phyloP scores from a whole-genome alignment of 2,888 invertebrate species.

The Fragum sueziense region DNA sequence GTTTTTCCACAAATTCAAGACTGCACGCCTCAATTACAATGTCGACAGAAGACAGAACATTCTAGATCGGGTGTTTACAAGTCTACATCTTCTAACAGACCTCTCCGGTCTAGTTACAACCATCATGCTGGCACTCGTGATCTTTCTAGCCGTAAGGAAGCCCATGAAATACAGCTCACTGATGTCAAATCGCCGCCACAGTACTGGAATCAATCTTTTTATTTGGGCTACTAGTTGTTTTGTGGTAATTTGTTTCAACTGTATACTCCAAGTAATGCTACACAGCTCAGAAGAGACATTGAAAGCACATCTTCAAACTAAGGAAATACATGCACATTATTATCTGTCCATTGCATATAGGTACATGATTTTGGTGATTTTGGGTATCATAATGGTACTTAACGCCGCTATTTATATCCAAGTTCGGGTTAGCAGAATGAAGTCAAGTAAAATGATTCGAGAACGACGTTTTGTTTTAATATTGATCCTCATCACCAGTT shows the following conservation, averaged over 20 bases:
- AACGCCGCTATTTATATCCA: not conserved
- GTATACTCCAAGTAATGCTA: not conserved
- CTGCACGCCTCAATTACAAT: not conserved
- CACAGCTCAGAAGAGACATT: not conserved
- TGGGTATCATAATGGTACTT: not conserved
- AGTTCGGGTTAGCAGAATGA: not conserved
- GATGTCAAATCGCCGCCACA: not conserved
- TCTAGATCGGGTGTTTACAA: not conserved
- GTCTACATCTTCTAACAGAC: not conserved
- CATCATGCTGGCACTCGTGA: not conserved
- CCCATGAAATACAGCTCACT: not conserved
- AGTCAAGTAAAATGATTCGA: not conserved
- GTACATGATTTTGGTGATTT: not conserved
- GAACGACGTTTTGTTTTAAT: not conserved
- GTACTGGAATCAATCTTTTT: not conserved
- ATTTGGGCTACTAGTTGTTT: not conserved
- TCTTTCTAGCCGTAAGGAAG: not conserved
- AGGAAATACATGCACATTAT: not conserved
- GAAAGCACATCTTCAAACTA: not conserved
- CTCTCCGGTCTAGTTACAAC: not conserved
- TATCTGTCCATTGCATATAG: not conserved
- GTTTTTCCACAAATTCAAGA: not conserved
- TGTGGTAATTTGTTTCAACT: not conserved
- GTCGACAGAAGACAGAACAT: too few species aligned
- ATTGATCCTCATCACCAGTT: not conserved